phyloP scores from a whole-genome alignment of 2,888 invertebrate genomes.

The Thecocarcelia acutangulata region DNA sequence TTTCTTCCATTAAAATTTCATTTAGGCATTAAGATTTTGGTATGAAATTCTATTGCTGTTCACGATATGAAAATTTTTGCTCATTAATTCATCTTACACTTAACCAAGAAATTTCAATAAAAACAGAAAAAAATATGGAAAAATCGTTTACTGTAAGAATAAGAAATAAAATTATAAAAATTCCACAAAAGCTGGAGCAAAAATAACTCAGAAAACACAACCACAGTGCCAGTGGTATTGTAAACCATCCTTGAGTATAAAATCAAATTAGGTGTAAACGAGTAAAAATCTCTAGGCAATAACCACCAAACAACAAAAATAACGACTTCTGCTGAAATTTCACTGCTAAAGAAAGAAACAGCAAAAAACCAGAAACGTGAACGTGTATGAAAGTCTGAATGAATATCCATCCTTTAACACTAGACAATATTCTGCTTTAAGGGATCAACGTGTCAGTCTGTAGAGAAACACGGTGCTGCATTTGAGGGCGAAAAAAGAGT shows the following conservation, averaged over 20 bases:
- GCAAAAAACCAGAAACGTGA: slow-evolving; percentile 3
- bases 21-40: background rate
- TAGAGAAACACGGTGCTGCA: slow-evolving; percentile 34
- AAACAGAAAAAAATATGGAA: slow-evolving; percentile 7
- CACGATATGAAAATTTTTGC: background rate
- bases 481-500: slow-evolving; percentile 33
- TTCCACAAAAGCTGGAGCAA: slow-evolving; percentile 41
- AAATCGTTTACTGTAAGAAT: slow-evolving; percentile 19
- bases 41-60: slow-evolving; percentile 8
- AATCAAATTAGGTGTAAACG: slow-evolving; percentile 81
- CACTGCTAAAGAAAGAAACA: slow-evolving; percentile 9
- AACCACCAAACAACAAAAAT: slow-evolving; percentile 57
- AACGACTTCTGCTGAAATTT: slow-evolving; percentile 33
- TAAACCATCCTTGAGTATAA: slow-evolving; percentile 72
- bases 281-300: slow-evolving; percentile 71
- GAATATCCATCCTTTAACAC: slow-evolving; percentile 36
- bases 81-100: slow-evolving; percentile 23
- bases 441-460: slow-evolving; percentile 64
- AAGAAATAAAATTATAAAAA: slow-evolving; percentile 42
- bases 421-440: slow-evolving; percentile 65
- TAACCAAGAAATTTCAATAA: slow-evolving; percentile 14
- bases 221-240: slow-evolving; percentile 72
- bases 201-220: slow-evolving; percentile 57
- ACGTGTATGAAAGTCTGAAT: slow-evolving; percentile 36
- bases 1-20: too few species aligned